Conservation (phyloP, 2,113 vertebrate species). For the Hemiprocne comata region DNA sequence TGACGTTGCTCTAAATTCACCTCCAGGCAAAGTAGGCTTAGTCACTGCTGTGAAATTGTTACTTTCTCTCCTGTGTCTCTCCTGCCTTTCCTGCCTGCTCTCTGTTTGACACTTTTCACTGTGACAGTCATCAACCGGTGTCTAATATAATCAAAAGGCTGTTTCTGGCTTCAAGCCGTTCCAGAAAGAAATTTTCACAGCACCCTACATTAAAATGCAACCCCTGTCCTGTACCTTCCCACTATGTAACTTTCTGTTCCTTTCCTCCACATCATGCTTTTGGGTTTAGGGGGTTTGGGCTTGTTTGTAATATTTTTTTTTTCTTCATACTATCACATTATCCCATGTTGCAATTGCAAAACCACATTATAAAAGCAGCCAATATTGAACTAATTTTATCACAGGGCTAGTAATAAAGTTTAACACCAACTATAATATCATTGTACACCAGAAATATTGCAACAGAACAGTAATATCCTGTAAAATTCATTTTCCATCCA, state of each 20-base stretch:
- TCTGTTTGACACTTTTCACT: neutral
- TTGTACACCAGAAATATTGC: constrained; percentile 74
- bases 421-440: constrained; percentile 72
- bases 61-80: neutral
- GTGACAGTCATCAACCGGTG: neutral
- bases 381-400: constrained; percentile 78
- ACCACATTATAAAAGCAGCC: constrained; percentile 67
- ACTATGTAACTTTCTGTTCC: neutral
- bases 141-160: constrained; percentile 42
- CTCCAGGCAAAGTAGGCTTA: constrained; percentile 8
- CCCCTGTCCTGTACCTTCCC: neutral
- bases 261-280: neutral
- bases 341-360: constrained; percentile 64
- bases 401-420: constrained; percentile 72
- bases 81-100: neutral
- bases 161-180: constrained; percentile 10
- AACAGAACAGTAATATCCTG: constrained; percentile 74
- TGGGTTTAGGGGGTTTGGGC: neutral
- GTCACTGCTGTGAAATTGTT: neutral
- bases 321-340: constrained; percentile 55
- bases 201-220: neutral
- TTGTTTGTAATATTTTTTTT: neutral
- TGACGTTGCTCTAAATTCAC: neutral
- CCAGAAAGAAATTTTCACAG: neutral
- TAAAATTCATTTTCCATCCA: constrained; percentile 70